Percentiles rank a stretch among this genome's conserved stretches.
Conservation (phyloP, 2,888 invertebrate genomes). For the Octodonta nipae region DNA sequence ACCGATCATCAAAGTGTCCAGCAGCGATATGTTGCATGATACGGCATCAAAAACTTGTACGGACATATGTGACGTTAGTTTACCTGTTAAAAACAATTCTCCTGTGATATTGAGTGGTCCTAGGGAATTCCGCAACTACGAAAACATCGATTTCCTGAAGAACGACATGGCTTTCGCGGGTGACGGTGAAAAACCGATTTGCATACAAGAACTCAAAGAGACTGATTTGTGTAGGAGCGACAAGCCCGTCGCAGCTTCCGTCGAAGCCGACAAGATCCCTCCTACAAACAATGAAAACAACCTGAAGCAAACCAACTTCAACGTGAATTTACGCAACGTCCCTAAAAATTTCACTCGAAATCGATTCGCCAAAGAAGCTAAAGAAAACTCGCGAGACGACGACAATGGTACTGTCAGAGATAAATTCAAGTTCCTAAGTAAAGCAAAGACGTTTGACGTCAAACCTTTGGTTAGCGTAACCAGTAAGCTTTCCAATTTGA, state of each 20-base stretch:
- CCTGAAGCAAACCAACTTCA: conserved; percentile 19
- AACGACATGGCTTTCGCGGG: conserved; percentile 26
- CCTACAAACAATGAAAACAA: conserved; percentile 17
- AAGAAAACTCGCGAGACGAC: conserved; percentile 13
- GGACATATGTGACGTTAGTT: conserved; percentile 24
- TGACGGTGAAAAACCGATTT: conserved; percentile 18
- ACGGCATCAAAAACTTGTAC: conserved; percentile 12
- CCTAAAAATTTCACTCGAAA: conserved; percentile 34
- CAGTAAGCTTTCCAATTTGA: conserved; percentile 22
- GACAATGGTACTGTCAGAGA: conserved; percentile 8
- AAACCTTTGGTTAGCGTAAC: conserved; percentile 6
- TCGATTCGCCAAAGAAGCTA: conserved; percentile 24
- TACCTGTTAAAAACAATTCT: neutral
- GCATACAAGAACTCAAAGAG: conserved; percentile 17
- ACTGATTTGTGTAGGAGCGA: no score
- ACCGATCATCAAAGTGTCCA: conserved; percentile 23
- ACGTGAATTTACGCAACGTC: conserved; percentile 26
- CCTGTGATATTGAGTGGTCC: conserved; percentile 3
- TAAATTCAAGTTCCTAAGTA: conserved; percentile 15
- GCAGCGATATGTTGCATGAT: conserved; percentile 13
- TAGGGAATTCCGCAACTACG: conserved; percentile 25
- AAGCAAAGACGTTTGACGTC: conserved; percentile 18
- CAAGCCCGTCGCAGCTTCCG: conserved; percentile 8
- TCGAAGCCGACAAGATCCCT: conserved; percentile 6
- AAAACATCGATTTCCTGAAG: conserved; percentile 30